Base-by-base conservation (phyloP, 2,113 vertebrate species). In the Anoplopoma fimbria region DNA sequence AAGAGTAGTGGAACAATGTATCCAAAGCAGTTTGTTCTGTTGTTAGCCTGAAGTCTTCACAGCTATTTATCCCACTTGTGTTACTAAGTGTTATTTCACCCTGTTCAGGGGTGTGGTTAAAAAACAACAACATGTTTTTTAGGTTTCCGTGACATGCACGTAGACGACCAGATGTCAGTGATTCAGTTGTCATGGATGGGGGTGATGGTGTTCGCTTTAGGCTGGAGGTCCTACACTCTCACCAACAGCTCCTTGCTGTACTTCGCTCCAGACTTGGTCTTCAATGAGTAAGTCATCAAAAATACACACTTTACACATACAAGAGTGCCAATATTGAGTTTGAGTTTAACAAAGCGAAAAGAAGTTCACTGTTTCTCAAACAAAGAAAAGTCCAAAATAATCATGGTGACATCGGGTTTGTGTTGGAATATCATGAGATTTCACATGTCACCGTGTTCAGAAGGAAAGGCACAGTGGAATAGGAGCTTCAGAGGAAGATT, bases 161-260 rank as follows among this genome's bases (percentile, higher is more conserved):
- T 99, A 92, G 97, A 98, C 13, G 98, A 99, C 91, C 98, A 99
- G 95, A 98, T 99, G 98, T 96, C 97, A 4, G 94, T 98, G 85
- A 99, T 99, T 90, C 98, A 99, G 92, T 96, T 98, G 82, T 99
- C 98, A 0, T 99, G 98, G 98, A 99, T 99, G 97, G 97, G 97
- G 8, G 95, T 99, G 23, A 99, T 99, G 98, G 97, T 99, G 81
- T 99, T 99, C 29, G 98, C 97, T 13, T 93, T 99, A 96, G 97
- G 97, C 1, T 99, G 98, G 98, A 95, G 98, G 71, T 99, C 97
- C 74, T 98, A 97, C 95, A 99, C 96, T 29, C 96, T 97, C 0
- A 97, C 97, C 68, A 97, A 99, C 82, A 96, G 97, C 90, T 96
- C 96, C 81, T 96, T 99, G 97, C 97, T 99, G 69, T 99, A 98